Base-by-base conservation (phyloP, 2,888 invertebrate genomes). In the Peribatodes rhomboidaria region DNA sequence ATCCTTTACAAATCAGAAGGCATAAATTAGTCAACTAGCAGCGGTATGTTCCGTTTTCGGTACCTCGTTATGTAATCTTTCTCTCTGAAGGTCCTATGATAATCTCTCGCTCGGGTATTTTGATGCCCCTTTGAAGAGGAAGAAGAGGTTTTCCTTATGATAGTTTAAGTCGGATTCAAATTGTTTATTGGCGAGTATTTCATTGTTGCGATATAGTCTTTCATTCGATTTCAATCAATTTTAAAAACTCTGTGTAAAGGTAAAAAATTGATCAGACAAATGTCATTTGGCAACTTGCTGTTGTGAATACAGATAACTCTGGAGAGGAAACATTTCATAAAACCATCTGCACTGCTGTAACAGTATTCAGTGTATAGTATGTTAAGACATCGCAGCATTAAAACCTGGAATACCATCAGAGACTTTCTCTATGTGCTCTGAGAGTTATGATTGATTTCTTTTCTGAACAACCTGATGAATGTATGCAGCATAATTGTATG, bases 1-100 rank as follows among this genome's bases (percentile, higher is more conserved):
- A 81, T 75, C 84, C 76, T 82, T 87, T 80, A 81, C 68, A 64
- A 44, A 62, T 65, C 61, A 52, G 63, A 62, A 68, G 27, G 65
- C 61, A 68, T 55, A 54, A 61, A 67, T 70, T 50, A 56, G 41
- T 63, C 59, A 56, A 64, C 56, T 56, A 59, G 55, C 55, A 47
- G 42, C 39, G 35, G 57, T 55, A 49, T 57, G n/a, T 49, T 55
- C 52, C 31, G 7, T 50, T 64, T 64, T 64, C 59, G 37, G 22
- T 27, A 49, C 54, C 44, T 64, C 59, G 11, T 41, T 55, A 58
- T 14, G 13, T 46, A 14, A 50, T 37, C 27, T 39, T 37, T 47
- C n/a, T 55, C 35, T 47, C 41, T 35, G 47, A 47, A 54, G 35
- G 37, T 64, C 54, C 50, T 55, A 64, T 56, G 53, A 33, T 52